Base-by-base conservation (phyloP, 2,888 invertebrate genomes). In the Cerastis leucographa region DNA sequence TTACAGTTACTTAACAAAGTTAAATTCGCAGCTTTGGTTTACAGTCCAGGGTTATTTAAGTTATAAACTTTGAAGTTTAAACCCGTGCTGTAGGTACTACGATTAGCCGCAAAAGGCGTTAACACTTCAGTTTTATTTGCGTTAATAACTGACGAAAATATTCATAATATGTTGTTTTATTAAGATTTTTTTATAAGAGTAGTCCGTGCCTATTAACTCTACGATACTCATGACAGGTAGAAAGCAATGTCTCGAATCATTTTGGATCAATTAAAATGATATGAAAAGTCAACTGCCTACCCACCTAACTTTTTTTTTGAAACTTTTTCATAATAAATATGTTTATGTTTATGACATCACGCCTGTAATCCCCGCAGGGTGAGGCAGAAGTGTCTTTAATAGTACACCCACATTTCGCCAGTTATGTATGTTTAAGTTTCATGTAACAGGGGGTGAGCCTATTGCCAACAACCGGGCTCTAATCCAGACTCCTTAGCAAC, bases 1-100 rank as follows among this genome's bases (percentile, higher is more conserved):
- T 42, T 29, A 65, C 65, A 42, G 59, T 66, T 56, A 40, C 42
- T 61, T 61, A 49, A 62, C 69, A 42, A 66, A 76, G 14, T 81
- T 25, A 29, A 1, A 29, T 77, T 77, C 11, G 29, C 17, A 35
- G 70, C 44, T 77, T 80, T 49, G 14, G 40, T 49, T 77, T 70
- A 22, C 17, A 62, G 65, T 29, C 17, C 7, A 49, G 14, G 29
- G 19, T 49, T 65, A 22, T 1, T 65, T 35, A 56, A 65, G 49
- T 59, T 81, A 35, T 17, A 49, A 19, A 14, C 14, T 40, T n/a
- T 70, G 19, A 35, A 61, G 42, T 42, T 61, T 56, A 78, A 17
- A 78, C 4, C 40, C 3, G 11, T 54, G 7, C 22, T 46, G 17
- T n/a, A 59, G 4, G 11, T 12, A 62, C 49, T 8, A 61, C 29